Evolutionary conservation across 2,888 invertebrate genomes (phyloP).

Genomic region (Rhagonycha fulva): DNA sequence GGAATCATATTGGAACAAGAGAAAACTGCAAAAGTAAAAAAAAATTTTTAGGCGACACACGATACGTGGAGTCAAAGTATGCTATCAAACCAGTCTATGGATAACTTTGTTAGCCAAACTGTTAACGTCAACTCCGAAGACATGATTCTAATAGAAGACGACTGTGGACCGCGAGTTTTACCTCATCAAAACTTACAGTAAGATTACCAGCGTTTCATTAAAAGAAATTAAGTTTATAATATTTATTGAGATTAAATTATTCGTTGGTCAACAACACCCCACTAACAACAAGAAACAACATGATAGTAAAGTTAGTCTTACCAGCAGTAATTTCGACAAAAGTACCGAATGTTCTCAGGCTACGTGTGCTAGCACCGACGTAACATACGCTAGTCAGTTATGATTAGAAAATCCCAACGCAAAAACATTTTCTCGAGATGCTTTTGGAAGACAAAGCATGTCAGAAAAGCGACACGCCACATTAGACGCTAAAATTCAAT

Average conservation of each 20-base stretch:
- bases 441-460: constrained; percentile 95
- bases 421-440: constrained; percentile 79
- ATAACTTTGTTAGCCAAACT: constrained; percentile 59
- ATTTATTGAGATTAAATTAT: constrained; percentile 15
- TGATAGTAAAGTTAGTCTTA: constrained; percentile 50
- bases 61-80: constrained; percentile 61
- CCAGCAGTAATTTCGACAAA: constrained; percentile 42
- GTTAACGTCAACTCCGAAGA: constrained; percentile 54
- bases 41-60: constrained; percentile 60
- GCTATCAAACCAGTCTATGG: constrained; percentile 49
- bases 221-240: not conserved
- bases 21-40: no score
- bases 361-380: constrained; percentile 48
- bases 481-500: constrained; percentile 90
- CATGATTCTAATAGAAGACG: constrained; percentile 61
- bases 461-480: constrained; percentile 97
- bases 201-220: constrained; percentile 6
- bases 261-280: not conserved
- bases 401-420: constrained; percentile 70
- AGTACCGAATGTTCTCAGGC: constrained; percentile 47
- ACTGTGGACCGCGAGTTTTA: constrained; percentile 55
- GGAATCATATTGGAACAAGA: no score
- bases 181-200: constrained; percentile 49
- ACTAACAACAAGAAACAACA: constrained; percentile 49
- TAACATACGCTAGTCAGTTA: constrained; percentile 75